Base-by-base conservation (phyloP, 2,888 invertebrate genomes). In the Tetragonisca angustula region DNA sequence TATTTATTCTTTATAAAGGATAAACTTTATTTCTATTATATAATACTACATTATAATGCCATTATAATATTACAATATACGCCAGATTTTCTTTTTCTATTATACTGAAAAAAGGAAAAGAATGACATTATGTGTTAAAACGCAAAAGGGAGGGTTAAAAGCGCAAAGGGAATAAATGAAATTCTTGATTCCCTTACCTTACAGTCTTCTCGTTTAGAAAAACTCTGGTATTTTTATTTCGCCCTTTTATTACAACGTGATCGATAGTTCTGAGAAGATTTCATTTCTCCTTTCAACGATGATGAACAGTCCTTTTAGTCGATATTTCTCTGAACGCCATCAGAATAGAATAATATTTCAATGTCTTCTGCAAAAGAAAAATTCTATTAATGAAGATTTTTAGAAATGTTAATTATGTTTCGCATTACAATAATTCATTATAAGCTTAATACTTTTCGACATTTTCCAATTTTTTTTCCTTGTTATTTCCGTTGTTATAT, bases 181-280 rank as follows among this genome's bases (percentile, higher is more conserved):
- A 81, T 69, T 81, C 36, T n/a, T 79, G 54, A 69, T 81, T 64
- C 69, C 50, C 50, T 24, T 56, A 49, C 24, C 50, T 36, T 19
- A 54, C 24, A 21, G 27, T 1, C 9, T 27, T 65, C 0, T 49
- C 56, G 50, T 62, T 69, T 52, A 36, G 6, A 21, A 64, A 36
- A 64, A 72, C 19, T 52, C 32, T 2, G 3, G 36, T 24, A 32
- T 21, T 62, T 62, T 15, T 65, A 72, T 67, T 43, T 21, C 49
- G 36, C 24, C 32, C 62, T 73, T 43, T 36, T 52, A 32, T 54
- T 43, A 13, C 13, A 21, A 13, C 21, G 52, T 61, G 72, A 61
- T 79, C 50, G 24, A 69, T 64, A 43, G n/a, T 62, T 64, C 36
- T 43, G 19, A 2, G 62, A 69, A 64, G n/a, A 68, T 68, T 64